Conservation (phyloP, 1,140 invertebrate genomes). For the Brachionus angularis region DNA sequence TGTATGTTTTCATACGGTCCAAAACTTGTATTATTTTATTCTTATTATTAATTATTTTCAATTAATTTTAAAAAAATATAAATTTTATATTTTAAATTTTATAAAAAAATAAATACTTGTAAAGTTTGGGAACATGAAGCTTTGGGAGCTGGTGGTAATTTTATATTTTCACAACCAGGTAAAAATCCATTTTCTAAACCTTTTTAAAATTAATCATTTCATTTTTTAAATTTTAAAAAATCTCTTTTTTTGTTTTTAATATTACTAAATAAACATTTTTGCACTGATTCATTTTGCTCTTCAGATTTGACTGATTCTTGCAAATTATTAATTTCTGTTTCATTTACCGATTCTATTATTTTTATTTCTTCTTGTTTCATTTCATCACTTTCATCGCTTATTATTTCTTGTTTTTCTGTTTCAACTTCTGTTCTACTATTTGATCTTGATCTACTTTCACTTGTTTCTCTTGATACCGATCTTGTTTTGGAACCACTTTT, state of each 20-base stretch:
- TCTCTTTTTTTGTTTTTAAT: not conserved
- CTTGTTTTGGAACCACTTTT: not conserved
- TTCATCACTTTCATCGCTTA: no score
- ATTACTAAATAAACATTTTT: not conserved
- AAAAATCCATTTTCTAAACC: constrained; percentile 37
- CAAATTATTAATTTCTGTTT: not conserved
- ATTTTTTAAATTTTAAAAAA: not conserved
- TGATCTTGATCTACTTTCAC: no score
- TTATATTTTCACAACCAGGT: constrained; percentile 25
- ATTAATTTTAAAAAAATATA: not conserved
- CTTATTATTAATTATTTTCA: not conserved
- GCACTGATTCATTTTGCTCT: not conserved
- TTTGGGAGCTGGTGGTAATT: constrained; percentile 15
- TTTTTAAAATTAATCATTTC: not conserved
- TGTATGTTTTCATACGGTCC: constrained; percentile 23
- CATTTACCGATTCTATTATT: not conserved
- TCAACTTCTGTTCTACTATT: not conserved
- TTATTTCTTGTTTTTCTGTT: no score
- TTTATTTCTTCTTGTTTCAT: no score
- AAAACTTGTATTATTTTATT: constrained; percentile 41
- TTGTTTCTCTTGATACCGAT: no score
- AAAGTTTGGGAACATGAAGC: constrained; percentile 31
- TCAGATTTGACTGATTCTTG: not conserved
- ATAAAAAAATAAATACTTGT: constrained; percentile 10
- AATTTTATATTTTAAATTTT: not conserved